Evolutionary conservation across 2,888 invertebrate species (phyloP), one percentile per base, ranked within the genome.

Genomic region (Nemapogon koenigi): DNA sequence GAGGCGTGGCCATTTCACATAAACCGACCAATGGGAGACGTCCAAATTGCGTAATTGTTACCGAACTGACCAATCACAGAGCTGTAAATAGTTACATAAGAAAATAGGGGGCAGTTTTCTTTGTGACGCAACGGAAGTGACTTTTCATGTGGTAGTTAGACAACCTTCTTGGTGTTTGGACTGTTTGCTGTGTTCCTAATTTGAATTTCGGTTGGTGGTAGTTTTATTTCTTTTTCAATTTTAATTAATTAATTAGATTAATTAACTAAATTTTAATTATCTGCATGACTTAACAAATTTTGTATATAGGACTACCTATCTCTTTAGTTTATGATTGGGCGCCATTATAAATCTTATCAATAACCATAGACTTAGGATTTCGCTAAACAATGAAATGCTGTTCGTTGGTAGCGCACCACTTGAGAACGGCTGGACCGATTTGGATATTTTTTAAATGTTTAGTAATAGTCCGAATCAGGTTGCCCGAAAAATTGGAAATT

Each of bases 21-120:
- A 8, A 36, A 29, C 36, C 49, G 42, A 42, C 73, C 73, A 72
- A 72, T 72, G 54, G 51, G 47, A 40, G 42, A 28, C 49, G 47
- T 41, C 54, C 49, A 55, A 60, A 59, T 60, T 59, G 65, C 52
- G 53, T 61, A 59, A 60, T 52, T 49, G 57, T 61, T 57, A 59
- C 48, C 43, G 43, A 42, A 52, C 42, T 43, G 44, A 43, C 69
- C 69, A 69, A 70, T 70, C 50, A 51, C 48, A 49, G 47, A 41
- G 32, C 44, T 45, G 51, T 50, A 50, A 49, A 50, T 54, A 50
- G 42, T 59, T 57, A 58, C 49, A 50, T 54, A 55, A 56, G 46
- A 49, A 35, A n/a, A n/a, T n/a, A 37, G 40, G 40, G 17, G 43
- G 43, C 35, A 41, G 27, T 48, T 46, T 45, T 39, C 36, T 25